These are phyloP conservation scores for Chelonus insularis DNA, from an alignment of 1,140 invertebrate species.

Conservation along the genomic window DNA sequence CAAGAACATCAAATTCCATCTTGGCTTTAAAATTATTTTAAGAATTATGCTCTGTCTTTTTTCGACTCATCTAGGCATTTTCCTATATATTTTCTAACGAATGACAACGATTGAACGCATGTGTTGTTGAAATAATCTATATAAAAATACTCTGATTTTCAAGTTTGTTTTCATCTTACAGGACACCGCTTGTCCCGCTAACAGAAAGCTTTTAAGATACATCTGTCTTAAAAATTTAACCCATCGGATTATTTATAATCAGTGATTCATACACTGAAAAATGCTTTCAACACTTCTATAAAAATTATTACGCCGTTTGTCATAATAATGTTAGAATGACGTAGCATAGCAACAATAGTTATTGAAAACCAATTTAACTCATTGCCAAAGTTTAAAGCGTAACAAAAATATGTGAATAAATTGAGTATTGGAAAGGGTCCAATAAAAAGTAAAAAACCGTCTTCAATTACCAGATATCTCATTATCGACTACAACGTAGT, in stretches of 20 bases:
- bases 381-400: no score
- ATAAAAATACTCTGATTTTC: conserved; percentile 30
- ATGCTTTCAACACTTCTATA: no score
- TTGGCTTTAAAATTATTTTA: conserved; percentile 35
- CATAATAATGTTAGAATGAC: no score
- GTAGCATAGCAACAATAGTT: no score
- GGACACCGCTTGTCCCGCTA: conserved; percentile 29
- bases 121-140: conserved; percentile 31
- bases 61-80: conserved; percentile 2
- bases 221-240: not conserved
- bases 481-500: conserved; percentile 14
- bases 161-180: conserved; percentile 37
- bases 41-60: conserved; percentile 12
- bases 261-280: not conserved
- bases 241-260: no score
- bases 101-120: conserved; percentile 41
- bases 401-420: not conserved
- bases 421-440: not conserved
- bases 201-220: conserved; percentile 43
- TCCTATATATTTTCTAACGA: conserved; percentile 40
- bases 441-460: not conserved
- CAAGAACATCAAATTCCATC: conserved; percentile 11
- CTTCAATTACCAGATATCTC: not conserved
- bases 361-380: no score
- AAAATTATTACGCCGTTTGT: no score